Conservation (phyloP, 2,113 vertebrate species). For the Microcebus ravelobensis region DNA sequence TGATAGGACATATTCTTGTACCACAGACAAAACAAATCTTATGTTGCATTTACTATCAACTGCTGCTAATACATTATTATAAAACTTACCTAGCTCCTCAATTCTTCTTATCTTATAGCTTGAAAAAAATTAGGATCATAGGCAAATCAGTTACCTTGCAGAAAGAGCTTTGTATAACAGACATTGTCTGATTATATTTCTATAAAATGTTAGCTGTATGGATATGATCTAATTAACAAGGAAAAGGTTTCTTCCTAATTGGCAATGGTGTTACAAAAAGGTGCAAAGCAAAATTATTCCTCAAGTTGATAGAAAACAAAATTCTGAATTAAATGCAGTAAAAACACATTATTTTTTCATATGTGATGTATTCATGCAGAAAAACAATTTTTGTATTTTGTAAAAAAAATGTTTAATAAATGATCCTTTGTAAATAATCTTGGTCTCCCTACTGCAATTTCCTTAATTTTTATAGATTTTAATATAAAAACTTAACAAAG, state of each 20-base stretch:
- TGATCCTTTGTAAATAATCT: conserved; percentile 88
- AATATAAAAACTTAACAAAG: background rate
- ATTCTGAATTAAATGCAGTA: conserved; percentile 78
- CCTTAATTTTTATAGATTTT: conserved; percentile 34
- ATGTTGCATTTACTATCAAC: conserved; percentile 91
- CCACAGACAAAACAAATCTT: conserved; percentile 90
- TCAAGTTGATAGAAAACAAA: conserved; percentile 72
- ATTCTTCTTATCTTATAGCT: conserved; percentile 86
- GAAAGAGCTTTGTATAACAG: conserved; percentile 74
- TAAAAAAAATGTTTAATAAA: conserved; percentile 90
- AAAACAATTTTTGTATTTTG: conserved; percentile 89
- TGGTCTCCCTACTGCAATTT: conserved; percentile 76
- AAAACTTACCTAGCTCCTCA: conserved; percentile 87
- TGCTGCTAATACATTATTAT: conserved; percentile 89
- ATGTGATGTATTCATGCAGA: conserved; percentile 85
- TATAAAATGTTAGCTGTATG: conserved; percentile 69
- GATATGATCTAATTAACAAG: conserved; percentile 70
- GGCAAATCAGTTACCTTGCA: conserved; percentile 82
- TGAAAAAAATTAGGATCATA: conserved; percentile 83
- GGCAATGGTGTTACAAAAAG: conserved; percentile 65
- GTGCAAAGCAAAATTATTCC: conserved; percentile 70
- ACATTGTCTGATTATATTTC: conserved; percentile 74
- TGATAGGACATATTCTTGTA: conserved; percentile 86
- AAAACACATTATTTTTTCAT: conserved; percentile 81
- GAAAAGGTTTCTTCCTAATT: conserved; percentile 65